Percentiles rank a stretch among this genome's conserved stretches.
These are phyloP conservation scores for Bombycilla garrulus DNA, from an alignment of 2,113 vertebrate species.

Conservation along the genomic window DNA sequence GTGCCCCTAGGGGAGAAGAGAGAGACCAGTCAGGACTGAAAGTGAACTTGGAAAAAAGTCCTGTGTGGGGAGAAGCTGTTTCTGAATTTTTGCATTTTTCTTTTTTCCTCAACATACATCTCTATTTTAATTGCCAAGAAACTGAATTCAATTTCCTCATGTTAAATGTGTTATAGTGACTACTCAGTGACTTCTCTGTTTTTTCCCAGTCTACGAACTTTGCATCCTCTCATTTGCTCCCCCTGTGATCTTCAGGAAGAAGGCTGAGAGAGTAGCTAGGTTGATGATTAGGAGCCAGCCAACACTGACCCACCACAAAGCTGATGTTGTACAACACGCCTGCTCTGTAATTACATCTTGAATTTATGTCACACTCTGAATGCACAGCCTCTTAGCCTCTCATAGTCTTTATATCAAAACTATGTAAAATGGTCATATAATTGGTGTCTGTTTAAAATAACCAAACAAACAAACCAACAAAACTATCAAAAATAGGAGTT, in stretches of 20 bases:
- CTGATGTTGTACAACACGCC: not conserved
- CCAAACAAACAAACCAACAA: not conserved
- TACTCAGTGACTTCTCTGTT: not conserved
- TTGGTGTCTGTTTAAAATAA: not conserved
- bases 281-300: not conserved
- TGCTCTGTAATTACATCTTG: not conserved
- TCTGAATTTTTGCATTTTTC: not conserved
- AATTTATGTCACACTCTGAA: not conserved
- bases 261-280: not conserved
- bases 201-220: not conserved
- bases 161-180: not conserved
- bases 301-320: rapidly evolving
- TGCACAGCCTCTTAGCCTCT: not conserved
- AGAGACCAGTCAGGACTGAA: not conserved
- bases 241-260: rapidly evolving
- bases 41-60: not conserved
- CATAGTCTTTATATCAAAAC: not conserved
- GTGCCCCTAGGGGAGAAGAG: not conserved
- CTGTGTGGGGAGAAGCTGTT: rapidly evolving
- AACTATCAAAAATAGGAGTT: rapidly evolving
- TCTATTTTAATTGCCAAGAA: not conserved
- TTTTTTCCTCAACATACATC: not conserved
- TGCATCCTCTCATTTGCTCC: not conserved
- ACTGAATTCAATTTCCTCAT: not conserved
- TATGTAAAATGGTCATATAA: not conserved